Base-by-base conservation (phyloP, 2,113 vertebrate genomes). In the Cephalopholis sonnerati region DNA sequence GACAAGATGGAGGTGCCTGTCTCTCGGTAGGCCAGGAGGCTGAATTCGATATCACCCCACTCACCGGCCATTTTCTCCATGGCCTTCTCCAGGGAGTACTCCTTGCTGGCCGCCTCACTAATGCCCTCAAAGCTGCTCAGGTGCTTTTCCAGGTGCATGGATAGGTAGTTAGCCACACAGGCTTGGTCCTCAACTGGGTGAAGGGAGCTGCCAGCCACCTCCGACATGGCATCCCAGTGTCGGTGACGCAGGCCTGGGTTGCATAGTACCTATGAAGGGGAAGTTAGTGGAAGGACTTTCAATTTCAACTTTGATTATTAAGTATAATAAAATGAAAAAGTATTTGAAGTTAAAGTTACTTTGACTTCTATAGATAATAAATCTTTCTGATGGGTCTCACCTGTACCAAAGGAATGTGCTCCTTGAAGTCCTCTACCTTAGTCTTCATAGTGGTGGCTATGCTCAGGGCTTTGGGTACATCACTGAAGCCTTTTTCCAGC, bases 61-160 rank as follows among this genome's bases (percentile, higher is more conserved):
- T 98, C 96, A 2, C 61, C 71, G 11, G 89, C 86, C 97, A 98
- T 98, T 88, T 96, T 96, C 53, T 93, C 95, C 96, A 98, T 91
- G 87, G 96, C 92, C 85, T 97, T 98, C 74, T 97, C 97, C 55
- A 97, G 88, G 0, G 95, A 96, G 86, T 96, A 83, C 48, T 97
- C 97, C 84, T 98, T 97, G 90, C 96, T 96, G 41, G 97, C 96
- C 17, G 92, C 80, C 93, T 97, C 96, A 59, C 96, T 97, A 55
- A 97, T 93, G n/a, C 77, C 61, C 89, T 98, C 96, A 17, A 96
- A 96, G 57, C 78, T 90, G 57, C 91, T 87, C 63, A 97, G 84
- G 82, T 93, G 96, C 0, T 91, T 76, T 16, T 97, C 95, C 59
- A 99, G 95, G 25, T 89, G 48, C 94, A 97, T 88, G 22, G 96